Base-by-base conservation (phyloP, 2,113 vertebrate species). In the Burhinus oedicnemus region DNA sequence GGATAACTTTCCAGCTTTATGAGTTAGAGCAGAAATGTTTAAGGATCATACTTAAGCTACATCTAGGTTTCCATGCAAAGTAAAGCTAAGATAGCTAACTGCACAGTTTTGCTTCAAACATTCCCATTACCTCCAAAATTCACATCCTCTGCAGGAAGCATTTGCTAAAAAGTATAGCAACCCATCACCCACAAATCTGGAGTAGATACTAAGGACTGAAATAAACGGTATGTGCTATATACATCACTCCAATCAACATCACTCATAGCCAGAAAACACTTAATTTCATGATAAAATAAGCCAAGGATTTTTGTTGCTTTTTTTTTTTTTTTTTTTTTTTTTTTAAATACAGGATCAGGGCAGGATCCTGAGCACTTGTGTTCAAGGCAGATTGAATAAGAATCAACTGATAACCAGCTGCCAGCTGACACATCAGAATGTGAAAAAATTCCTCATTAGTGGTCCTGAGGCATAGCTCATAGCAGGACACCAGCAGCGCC, bases 101-200 rank as follows among this genome's bases (percentile, higher is more conserved):
- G 7, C 26, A 38, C 8, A n/a, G 11, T 34, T 85, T 34, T 38
- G 47, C 34, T 94, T 90, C 52, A 83, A 4, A 5, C 22, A 12
- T 25, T 14, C 18, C 21, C 70, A 11, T 61, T 57, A 44, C 6
- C n/a, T 44, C 47, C 34, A 68, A 87, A 85, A 87, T 42, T 51
- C 51, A 30, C 57, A 71, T 26, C 36, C 54, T 57, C 84, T 89
- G n/a, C n/a, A 66, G 42, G 29, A 92, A 88, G 8, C 23, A 44
- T 70, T 81, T 62, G 34, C 26, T 49, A 45, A 75, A 14, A 23
- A 71, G 44, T 49, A 27, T 16, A 78, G 58, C 13, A 54, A 71
- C 7, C 16, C 72, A 11, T 40, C 27, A 36, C 3, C 22, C 26
- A 14, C 0, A 0, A 60, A 47, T 25, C 45, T 79, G 15, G 40